phyloP scores from a whole-genome alignment of 2,888 invertebrate species.

The Phytoseiulus persimilis region DNA sequence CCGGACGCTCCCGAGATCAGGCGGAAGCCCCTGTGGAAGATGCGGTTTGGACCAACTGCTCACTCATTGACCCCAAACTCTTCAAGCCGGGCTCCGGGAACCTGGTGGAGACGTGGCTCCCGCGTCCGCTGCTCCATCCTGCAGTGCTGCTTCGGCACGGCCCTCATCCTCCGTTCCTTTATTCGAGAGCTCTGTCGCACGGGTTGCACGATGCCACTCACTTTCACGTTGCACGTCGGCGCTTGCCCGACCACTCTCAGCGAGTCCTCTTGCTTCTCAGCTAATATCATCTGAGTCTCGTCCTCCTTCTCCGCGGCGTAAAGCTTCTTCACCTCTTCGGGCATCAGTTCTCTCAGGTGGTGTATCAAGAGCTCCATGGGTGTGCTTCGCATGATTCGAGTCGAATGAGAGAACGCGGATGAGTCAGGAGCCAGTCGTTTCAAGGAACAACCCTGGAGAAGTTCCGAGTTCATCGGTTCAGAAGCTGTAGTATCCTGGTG shows the following conservation, averaged over 20 bases:
- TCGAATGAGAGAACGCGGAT: too few species aligned
- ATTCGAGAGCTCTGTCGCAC: background rate
- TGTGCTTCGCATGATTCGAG: background rate
- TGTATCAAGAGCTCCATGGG: background rate
- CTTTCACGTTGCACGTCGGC: background rate
- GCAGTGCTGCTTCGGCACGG: background rate
- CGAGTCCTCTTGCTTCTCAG: background rate
- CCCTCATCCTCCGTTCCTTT: background rate
- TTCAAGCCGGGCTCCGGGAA: background rate
- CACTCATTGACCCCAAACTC: too few species aligned
- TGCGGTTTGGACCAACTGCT: too few species aligned
- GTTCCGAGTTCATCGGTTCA: too few species aligned
- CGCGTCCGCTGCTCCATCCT: background rate
- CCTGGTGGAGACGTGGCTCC: background rate
- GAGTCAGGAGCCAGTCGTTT: too few species aligned
- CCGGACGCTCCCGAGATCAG: too few species aligned
- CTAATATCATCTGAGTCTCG: background rate
- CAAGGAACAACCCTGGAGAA: too few species aligned
- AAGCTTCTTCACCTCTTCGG: background rate
- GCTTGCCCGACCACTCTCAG: background rate
- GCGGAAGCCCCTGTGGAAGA: too few species aligned
- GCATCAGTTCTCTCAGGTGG: background rate
- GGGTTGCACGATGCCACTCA: background rate
- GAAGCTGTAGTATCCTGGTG: too few species aligned
- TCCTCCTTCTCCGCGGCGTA: background rate